These are phyloP conservation scores for Chrysaora quinquecirrha DNA, from an alignment of 30 jellyfish, hydroid and myxozoan species.

Conservation along the genomic window DNA sequence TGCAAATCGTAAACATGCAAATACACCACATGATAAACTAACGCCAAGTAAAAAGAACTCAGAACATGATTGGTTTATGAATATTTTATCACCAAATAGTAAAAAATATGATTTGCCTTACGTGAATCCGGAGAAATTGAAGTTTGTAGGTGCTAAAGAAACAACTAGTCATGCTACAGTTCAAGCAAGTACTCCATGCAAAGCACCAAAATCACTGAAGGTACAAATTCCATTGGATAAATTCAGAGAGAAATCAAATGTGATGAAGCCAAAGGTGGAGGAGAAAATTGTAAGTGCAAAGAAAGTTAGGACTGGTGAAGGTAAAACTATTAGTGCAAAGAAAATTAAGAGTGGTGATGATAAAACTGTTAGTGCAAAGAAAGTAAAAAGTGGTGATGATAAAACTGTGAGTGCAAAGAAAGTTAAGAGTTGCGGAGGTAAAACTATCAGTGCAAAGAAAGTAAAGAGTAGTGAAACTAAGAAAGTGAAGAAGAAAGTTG, in stretches of 20 bases:
- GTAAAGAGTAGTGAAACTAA: neutral
- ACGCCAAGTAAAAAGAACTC: conserved; percentile 42
- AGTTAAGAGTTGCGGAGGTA: neutral
- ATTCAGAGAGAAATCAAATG: conserved; percentile 3
- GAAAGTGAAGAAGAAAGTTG: neutral
- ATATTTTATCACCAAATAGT: conserved; percentile 26
- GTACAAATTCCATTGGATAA: conserved; percentile 35
- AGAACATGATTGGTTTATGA: conserved; percentile 53
- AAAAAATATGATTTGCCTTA: conserved; percentile 41
- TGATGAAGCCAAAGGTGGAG: neutral
- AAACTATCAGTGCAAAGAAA: neutral
- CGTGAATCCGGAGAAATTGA: conserved; percentile 42
- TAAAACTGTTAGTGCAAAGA: neutral
- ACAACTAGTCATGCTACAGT: too few relatives aligned
- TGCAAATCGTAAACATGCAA: neutral
- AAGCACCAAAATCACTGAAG: conserved; percentile 25
- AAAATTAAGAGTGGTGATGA: neutral
- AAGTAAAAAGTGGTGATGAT: neutral
- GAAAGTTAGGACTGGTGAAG: neutral
- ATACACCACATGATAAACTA: neutral
- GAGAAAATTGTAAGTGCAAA: neutral
- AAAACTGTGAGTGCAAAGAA: neutral
- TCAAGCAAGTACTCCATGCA: neutral
- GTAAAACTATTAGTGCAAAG: neutral
- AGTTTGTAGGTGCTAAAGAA: conserved; percentile 19